A percentile compares a stretch with the other conserved stretches of the same genome.
Evolutionary conservation across 2,888 invertebrate species (phyloP).

Genomic region (Morpho helenor): DNA sequence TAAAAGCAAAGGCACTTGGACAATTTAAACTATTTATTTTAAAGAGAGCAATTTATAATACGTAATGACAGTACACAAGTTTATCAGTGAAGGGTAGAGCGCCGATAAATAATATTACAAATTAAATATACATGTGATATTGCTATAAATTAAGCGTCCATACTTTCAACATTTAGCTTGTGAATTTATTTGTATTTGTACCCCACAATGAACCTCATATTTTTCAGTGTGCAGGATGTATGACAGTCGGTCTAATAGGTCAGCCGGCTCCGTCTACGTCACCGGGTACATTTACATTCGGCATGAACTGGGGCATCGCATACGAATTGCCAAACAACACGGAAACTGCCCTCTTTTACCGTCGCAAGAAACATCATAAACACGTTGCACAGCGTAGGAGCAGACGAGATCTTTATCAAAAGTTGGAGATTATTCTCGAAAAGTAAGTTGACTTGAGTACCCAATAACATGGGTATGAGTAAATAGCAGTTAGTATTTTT

Average conservation of each 20-base stretch:
- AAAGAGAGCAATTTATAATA: too few species aligned
- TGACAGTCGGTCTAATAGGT: constrained; percentile 79
- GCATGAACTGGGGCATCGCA: constrained; percentile 85
- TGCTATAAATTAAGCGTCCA: too few species aligned
- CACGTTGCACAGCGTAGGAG: constrained; percentile 79
- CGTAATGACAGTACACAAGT: too few species aligned
- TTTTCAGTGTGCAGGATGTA: constrained; percentile 74
- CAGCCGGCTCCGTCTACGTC: constrained; percentile 70
- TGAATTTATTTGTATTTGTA: too few species aligned
- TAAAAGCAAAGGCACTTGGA: too few species aligned
- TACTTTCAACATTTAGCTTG: too few species aligned
- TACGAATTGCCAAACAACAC: constrained; percentile 80
- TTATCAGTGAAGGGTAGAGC: too few species aligned
- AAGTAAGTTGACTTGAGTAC: constrained; percentile 73
- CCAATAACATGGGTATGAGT: background rate
- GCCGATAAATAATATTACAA: too few species aligned
- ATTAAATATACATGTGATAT: too few species aligned
- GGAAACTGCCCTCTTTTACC: constrained; percentile 55
- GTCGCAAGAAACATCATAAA: constrained; percentile 47
- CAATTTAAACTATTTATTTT: too few species aligned
- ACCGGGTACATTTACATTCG: constrained; percentile 80
- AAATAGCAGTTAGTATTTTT: background rate
- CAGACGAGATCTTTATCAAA: constrained; percentile 83
- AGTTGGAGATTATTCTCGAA: constrained; percentile 83
- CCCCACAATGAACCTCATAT: too few species aligned